Percentiles rank a stretch among this genome's conserved stretches.
phyloP scores from a whole-genome alignment of 2,797 vertebrate genomes.

The Emydoidea blandingii region DNA sequence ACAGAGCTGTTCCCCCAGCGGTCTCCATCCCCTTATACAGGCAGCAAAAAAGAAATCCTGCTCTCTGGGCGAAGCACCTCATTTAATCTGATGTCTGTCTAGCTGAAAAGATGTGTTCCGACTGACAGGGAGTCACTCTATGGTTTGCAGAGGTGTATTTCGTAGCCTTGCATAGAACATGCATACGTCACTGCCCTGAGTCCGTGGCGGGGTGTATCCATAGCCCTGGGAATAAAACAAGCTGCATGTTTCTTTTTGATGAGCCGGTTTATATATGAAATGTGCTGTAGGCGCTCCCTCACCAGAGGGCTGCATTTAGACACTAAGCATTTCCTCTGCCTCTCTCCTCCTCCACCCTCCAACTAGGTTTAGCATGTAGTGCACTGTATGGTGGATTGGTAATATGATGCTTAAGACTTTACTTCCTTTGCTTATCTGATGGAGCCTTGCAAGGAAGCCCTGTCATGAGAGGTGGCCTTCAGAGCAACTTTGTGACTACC shows the following conservation, averaged over 20 bases:
- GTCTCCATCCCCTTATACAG: neutral
- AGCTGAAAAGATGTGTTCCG: neutral
- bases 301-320: neutral
- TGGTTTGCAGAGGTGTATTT: neutral
- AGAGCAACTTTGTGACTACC: neutral
- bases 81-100: neutral
- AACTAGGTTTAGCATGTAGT: neutral
- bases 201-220: neutral
- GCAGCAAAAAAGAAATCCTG: neutral
- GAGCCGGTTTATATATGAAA: neutral
- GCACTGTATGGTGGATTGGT: neutral
- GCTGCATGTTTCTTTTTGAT: neutral
- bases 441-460: neutral
- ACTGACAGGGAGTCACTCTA: neutral
- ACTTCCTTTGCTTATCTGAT: neutral
- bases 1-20: neutral
- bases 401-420: neutral
- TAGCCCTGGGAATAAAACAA: fast-evolving
- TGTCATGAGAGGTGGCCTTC: neutral
- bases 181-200: fast-evolving
- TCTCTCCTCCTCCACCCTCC: neutral
- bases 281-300: neutral
- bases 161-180: neutral
- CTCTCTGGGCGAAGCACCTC: neutral
- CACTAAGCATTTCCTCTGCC: neutral